A percentile compares a stretch with the other conserved stretches of the same genome.
Conservation (phyloP, 2,888 invertebrate genomes). For the Herminia tarsipennalis region DNA sequence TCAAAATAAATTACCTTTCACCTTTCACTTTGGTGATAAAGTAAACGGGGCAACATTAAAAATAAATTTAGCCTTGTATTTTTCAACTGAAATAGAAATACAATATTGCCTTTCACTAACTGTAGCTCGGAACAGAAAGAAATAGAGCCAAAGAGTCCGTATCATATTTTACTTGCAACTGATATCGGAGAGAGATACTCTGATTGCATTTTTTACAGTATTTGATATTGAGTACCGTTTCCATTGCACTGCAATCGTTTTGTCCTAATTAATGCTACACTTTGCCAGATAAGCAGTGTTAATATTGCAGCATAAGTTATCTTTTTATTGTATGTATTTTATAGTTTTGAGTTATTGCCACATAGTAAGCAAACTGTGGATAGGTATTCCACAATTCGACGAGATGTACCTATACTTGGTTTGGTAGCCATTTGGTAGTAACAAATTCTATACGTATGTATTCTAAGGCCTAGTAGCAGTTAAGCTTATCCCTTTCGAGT, state of each 20-base stretch:
- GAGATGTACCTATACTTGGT: too few relatives aligned
- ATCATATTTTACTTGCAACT: slow-evolving; percentile 8
- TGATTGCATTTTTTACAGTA: background rate
- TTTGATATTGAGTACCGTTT: too few relatives aligned
- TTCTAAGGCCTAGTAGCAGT: too few relatives aligned
- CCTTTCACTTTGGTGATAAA: slow-evolving; percentile 3
- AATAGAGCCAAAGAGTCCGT: slow-evolving; percentile 1
- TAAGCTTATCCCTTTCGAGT: too few relatives aligned
- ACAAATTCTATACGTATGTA: too few relatives aligned
- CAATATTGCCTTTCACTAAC: slow-evolving; percentile 9
- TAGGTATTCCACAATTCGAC: too few relatives aligned
- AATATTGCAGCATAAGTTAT: too few relatives aligned
- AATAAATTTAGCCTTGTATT: slow-evolving; percentile 1
- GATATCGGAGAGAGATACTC: slow-evolving; percentile 1
- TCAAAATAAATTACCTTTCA: slow-evolving; percentile 1
- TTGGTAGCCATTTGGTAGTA: too few relatives aligned
- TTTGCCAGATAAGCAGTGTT: slow-evolving; percentile 1
- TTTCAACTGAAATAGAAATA: slow-evolving; percentile 5
- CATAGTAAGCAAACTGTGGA: too few relatives aligned
- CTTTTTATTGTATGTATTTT: too few relatives aligned
- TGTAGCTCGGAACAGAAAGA: background rate
- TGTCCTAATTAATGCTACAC: background rate
- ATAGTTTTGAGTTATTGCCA: too few relatives aligned
- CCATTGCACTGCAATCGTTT: background rate
- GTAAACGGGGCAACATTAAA: background rate